These are phyloP conservation scores for Reinhardtius hippoglossoides DNA, from an alignment of 2,113 vertebrate species.

Conservation along the genomic window DNA sequence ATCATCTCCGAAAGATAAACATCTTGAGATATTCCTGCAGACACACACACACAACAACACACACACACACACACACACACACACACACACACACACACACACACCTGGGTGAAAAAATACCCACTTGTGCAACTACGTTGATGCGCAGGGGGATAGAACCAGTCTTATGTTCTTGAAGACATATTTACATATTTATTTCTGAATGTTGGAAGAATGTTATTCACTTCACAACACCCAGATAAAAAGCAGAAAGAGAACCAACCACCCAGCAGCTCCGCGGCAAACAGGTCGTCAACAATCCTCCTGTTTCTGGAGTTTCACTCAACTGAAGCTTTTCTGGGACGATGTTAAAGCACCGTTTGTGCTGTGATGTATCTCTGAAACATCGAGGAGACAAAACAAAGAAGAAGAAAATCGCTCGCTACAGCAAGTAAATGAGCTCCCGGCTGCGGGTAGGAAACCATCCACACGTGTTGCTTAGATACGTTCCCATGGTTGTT, in stretches of 20 bases:
- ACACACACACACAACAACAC: no score
- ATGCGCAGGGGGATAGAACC: neutral
- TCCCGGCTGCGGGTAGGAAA: neutral
- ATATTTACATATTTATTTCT: neutral
- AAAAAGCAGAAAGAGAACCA: no score
- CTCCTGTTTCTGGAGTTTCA: conserved; percentile 1
- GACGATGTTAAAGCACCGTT: neutral
- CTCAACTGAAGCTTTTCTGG: neutral
- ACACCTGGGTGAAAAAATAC: no score
- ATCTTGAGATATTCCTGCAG: no score
- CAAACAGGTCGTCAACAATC: neutral
- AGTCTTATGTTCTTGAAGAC: neutral
- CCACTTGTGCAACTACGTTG: no score
- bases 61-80: no score
- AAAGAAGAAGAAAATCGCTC: neutral
- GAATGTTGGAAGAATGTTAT: neutral
- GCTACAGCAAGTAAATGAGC: no score
- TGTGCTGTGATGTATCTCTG: neutral
- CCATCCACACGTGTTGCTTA: neutral
- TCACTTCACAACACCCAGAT: neutral
- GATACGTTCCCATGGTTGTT: neutral
- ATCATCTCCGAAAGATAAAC: neutral
- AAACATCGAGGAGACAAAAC: neutral
- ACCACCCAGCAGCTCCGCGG: neutral
- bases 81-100: no score